Evolutionary conservation across 2,797 vertebrate species (phyloP).

Genomic region (Xerus rutilus): DNA sequence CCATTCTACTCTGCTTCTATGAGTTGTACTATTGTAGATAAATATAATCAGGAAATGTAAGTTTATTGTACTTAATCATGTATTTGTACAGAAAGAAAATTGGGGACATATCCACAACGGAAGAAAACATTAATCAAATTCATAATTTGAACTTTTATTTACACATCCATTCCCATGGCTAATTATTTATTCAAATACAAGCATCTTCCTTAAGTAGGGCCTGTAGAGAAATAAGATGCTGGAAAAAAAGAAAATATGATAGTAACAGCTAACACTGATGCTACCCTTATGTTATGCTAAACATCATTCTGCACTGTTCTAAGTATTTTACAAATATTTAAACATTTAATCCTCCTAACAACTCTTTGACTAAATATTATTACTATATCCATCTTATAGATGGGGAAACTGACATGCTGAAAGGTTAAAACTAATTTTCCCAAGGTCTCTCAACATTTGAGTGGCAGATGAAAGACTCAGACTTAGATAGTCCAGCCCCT

Average conservation of each 20-base stretch:
- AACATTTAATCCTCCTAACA: conserved; percentile 26
- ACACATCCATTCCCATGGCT: conserved; percentile 50
- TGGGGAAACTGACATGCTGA: not conserved
- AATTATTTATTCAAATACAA: conserved; percentile 69
- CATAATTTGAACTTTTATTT: conserved; percentile 60
- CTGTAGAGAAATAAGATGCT: conserved; percentile 45
- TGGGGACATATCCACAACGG: conserved; percentile 14
- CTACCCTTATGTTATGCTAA: not conserved
- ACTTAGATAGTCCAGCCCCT: not conserved
- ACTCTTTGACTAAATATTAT: not conserved
- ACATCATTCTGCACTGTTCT: not conserved
- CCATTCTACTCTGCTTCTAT: not conserved
- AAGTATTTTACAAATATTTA: conserved; percentile 55
- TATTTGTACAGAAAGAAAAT: conserved; percentile 54
- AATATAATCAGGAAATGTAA: conserved; percentile 8
- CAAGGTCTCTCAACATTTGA: not conserved
- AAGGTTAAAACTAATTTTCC: conserved; percentile 13
- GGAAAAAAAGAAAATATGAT: conserved; percentile 21
- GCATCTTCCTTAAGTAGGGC: conserved; percentile 31
- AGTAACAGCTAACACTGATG: not conserved
- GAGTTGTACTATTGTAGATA: conserved; percentile 3
- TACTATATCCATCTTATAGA: not conserved
- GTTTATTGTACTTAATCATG: conserved; percentile 8
- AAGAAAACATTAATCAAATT: conserved; percentile 59
- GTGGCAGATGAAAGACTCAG: not conserved